These are phyloP conservation scores for Plebejus anna DNA, from an alignment of 2,888 invertebrate genomes.

Conservation along the genomic window DNA sequence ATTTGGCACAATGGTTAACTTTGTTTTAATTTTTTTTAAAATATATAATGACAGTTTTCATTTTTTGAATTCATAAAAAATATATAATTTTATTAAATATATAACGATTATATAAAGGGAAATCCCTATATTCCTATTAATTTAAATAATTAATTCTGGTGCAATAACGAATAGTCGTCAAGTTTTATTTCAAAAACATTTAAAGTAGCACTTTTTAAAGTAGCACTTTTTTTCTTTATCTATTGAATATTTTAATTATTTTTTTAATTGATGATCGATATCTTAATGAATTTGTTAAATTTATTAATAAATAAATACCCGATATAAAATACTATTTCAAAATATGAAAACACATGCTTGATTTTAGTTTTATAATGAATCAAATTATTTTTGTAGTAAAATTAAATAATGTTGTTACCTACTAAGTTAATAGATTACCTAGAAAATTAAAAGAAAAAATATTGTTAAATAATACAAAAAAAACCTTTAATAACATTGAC, in stretches of 20 bases:
- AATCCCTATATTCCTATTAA: neutral
- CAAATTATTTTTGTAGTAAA: no score
- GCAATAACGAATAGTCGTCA: neutral
- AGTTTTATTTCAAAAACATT: neutral
- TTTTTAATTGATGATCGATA: no score
- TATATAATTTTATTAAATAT: neutral
- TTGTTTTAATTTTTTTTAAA: neutral
- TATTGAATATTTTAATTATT: neutral
- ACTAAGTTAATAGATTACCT: no score
- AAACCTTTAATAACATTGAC: neutral
- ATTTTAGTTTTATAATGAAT: no score
- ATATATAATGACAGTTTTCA: neutral
- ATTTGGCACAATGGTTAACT: constrained; percentile 46
- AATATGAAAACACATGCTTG: no score
- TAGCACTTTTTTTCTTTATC: neutral
- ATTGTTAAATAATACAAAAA: neutral
- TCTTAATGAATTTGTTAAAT: neutral
- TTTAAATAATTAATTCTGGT: neutral
- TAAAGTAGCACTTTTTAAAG: neutral
- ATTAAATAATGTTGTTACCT: no score
- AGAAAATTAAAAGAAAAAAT: no score
- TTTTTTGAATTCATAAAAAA: neutral
- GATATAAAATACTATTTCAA: no score
- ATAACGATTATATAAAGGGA: no score
- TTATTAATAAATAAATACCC: neutral